Evolutionary conservation across 2,113 vertebrate species (phyloP).

Genomic region (Nycticryphes semicollaris): DNA sequence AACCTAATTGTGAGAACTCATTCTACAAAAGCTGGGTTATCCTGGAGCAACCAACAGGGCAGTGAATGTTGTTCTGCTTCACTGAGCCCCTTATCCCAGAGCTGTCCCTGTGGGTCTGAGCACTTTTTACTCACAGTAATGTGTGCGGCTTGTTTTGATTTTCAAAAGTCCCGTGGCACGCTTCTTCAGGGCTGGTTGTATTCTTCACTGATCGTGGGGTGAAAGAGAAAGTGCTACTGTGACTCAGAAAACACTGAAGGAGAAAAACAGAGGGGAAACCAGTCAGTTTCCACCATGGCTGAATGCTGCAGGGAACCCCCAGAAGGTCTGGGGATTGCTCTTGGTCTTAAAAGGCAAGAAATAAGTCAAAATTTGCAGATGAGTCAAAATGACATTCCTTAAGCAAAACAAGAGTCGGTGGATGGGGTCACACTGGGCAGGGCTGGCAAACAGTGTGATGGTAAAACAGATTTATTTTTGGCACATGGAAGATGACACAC

Average conservation of each 20-base stretch:
- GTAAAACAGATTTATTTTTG: neutral
- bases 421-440: neutral
- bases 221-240: neutral
- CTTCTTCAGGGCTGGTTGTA: neutral
- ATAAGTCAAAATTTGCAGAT: neutral
- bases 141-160: neutral
- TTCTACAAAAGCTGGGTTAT: fast-evolving
- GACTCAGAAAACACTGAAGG: neutral
- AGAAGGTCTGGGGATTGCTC: neutral
- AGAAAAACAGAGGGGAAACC: neutral
- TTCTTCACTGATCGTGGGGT: neutral
- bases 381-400: neutral
- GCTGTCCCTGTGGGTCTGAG: neutral
- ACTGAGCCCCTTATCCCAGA: neutral
- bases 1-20: neutral
- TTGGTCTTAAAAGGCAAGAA: neutral
- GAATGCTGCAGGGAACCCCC: neutral
- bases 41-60: neutral
- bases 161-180: neutral
- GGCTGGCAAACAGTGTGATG: neutral
- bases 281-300: fast-evolving
- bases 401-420: neutral
- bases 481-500: neutral
- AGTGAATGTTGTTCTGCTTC: neutral
- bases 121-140: neutral